phyloP scores from a whole-genome alignment of 2,888 invertebrate genomes.

The Entomobrya proxima region DNA sequence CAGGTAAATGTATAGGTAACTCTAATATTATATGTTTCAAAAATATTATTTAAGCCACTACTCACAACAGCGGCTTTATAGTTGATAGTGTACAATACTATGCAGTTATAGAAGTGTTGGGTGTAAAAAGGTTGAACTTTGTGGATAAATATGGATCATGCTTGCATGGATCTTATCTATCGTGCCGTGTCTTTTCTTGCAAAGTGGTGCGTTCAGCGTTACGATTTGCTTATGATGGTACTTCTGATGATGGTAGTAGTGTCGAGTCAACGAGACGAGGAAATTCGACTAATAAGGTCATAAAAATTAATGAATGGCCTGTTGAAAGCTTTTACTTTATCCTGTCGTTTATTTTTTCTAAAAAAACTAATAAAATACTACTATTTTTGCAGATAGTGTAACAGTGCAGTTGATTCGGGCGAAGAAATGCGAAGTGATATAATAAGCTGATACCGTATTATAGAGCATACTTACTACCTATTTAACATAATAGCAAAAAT shows the following conservation, averaged over 20 bases:
- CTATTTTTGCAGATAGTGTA: background rate
- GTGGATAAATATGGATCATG: slow-evolving; percentile 18
- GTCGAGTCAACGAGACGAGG: slow-evolving; percentile 55
- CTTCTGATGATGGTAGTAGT: slow-evolving; percentile 14
- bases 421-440: background rate
- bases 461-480: background rate
- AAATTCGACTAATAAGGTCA: slow-evolving; percentile 62
- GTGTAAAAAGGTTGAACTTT: slow-evolving; percentile 20
- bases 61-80: too few species aligned
- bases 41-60: background rate
- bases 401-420: background rate
- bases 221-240: slow-evolving; percentile 5
- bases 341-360: slow-evolving; percentile 31
- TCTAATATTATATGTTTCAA: background rate
- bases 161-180: slow-evolving; percentile 35
- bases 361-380: background rate
- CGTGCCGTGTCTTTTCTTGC: background rate
- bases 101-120: slow-evolving; percentile 18
- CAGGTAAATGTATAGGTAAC: background rate
- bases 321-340: slow-evolving; percentile 51
- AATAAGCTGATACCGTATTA: too few species aligned
- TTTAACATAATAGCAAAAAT: slow-evolving; percentile 20
- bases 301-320: slow-evolving; percentile 64
- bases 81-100: too few species aligned
- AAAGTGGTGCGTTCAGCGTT: background rate